Conservation (phyloP, 2,113 vertebrate species). For the Melanocharis versteri region DNA sequence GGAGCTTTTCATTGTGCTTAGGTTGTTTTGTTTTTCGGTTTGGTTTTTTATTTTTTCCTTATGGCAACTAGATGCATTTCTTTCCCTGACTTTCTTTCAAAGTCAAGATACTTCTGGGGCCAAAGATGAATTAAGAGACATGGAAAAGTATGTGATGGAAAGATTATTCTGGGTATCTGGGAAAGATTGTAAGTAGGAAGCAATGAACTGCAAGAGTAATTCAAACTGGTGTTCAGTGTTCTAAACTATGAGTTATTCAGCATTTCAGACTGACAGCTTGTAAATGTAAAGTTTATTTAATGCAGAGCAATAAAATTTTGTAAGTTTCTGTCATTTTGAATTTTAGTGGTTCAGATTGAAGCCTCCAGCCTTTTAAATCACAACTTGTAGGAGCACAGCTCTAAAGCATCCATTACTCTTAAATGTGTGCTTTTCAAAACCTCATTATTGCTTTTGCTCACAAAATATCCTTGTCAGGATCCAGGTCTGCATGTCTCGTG, state of each 20-base stretch:
- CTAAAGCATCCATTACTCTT: conserved; percentile 44
- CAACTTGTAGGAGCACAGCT: conserved; percentile 62
- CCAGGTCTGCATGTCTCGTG: conserved; percentile 45
- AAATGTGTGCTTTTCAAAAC: conserved; percentile 34
- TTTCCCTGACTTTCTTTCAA: conserved; percentile 52
- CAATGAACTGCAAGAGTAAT: conserved; percentile 36
- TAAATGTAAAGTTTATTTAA: conserved; percentile 78
- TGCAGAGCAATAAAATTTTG: conserved; percentile 72
- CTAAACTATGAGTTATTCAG: conserved; percentile 57
- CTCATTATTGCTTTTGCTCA: conserved; percentile 45
- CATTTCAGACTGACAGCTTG: conserved; percentile 75
- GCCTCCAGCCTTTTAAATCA: conserved; percentile 71
- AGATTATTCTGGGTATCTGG: conserved; percentile 57
- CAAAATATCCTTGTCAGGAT: conserved; percentile 60
- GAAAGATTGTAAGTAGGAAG: conserved; percentile 52
- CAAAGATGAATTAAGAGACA: conserved; percentile 46
- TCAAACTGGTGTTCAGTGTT: conserved; percentile 36
- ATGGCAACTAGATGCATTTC: conserved; percentile 49
- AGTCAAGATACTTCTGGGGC: conserved; percentile 45
- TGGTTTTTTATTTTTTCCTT: not conserved
- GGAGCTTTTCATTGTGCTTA: conserved; percentile 62
- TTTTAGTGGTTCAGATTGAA: conserved; percentile 67
- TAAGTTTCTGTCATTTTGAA: conserved; percentile 77
- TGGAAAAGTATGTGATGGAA: conserved; percentile 33
- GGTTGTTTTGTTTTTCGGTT: not conserved